Evolutionary conservation across 2,888 invertebrate species (phyloP).

Genomic region (Trachelus stipa): DNA sequence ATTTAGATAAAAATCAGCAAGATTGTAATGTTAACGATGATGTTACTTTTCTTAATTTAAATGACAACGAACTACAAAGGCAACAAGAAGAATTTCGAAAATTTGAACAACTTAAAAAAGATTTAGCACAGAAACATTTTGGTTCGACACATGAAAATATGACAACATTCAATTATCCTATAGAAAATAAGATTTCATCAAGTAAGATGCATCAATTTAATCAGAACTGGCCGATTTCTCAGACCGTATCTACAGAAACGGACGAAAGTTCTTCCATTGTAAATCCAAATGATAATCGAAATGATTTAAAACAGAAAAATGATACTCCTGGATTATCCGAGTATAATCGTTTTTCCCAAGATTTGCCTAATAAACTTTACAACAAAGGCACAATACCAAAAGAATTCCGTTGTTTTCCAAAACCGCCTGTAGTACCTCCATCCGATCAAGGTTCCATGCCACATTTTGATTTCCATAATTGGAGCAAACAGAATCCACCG

Average conservation of each 20-base stretch:
- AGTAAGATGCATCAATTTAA: conserved; percentile 17
- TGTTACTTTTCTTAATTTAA: conserved; percentile 19
- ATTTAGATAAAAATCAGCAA: conserved; percentile 8
- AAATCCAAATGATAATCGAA: conserved; percentile 10
- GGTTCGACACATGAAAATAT: conserved; percentile 34
- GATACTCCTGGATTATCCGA: conserved; percentile 14
- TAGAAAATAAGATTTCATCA: conserved; percentile 5
- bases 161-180: conserved; percentile 29
- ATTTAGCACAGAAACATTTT: conserved; percentile 25
- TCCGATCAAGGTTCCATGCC: not conserved
- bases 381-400: conserved; percentile 22
- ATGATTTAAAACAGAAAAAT: not conserved
- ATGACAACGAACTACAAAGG: conserved; percentile 28
- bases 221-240: conserved; percentile 12
- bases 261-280: not conserved
- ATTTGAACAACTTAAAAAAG: conserved; percentile 32
- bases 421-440: not conserved
- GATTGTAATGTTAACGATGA: conserved; percentile 11
- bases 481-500: not conserved
- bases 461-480: not conserved
- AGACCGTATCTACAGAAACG: not conserved
- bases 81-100: conserved; percentile 35
- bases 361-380: conserved; percentile 11
- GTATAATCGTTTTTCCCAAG: conserved; percentile 11
- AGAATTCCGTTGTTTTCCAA: not conserved